Conservation (phyloP, 2,113 vertebrate species). For the Etia nguti region DNA sequence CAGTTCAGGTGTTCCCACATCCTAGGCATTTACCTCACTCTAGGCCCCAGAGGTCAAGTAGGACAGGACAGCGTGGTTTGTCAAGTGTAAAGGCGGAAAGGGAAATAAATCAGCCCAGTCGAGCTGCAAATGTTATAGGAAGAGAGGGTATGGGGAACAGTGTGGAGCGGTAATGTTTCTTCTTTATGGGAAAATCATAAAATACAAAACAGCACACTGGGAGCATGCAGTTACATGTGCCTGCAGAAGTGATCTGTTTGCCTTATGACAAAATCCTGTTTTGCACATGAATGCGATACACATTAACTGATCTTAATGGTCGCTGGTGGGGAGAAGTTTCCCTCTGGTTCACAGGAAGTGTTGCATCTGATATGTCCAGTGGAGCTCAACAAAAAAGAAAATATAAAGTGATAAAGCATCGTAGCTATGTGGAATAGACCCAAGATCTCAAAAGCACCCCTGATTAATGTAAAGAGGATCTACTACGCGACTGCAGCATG, state of each 20-base stretch:
- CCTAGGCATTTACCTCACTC: background rate
- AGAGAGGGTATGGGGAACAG: background rate
- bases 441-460: accelerated
- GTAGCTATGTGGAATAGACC: background rate
- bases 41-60: conserved; percentile 7
- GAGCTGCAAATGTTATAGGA: background rate
- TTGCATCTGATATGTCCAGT: background rate
- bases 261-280: background rate
- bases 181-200: background rate
- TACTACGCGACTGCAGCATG: too few relatives aligned
- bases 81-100: conserved; percentile 11
- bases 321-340: background rate
- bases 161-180: background rate
- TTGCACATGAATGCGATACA: background rate
- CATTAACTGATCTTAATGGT: background rate
- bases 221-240: background rate
- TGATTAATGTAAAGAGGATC: background rate
- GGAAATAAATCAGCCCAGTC: conserved; percentile 18
- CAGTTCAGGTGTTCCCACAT: conserved; percentile 15
- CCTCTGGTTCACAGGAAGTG: background rate
- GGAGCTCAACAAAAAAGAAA: background rate
- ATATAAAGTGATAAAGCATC: background rate
- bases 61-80: background rate
- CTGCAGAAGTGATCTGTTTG: background rate
- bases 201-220: background rate